Evolutionary conservation across 2,888 invertebrate genomes (phyloP).

Genomic region (Torymus aiolomorphi): DNA sequence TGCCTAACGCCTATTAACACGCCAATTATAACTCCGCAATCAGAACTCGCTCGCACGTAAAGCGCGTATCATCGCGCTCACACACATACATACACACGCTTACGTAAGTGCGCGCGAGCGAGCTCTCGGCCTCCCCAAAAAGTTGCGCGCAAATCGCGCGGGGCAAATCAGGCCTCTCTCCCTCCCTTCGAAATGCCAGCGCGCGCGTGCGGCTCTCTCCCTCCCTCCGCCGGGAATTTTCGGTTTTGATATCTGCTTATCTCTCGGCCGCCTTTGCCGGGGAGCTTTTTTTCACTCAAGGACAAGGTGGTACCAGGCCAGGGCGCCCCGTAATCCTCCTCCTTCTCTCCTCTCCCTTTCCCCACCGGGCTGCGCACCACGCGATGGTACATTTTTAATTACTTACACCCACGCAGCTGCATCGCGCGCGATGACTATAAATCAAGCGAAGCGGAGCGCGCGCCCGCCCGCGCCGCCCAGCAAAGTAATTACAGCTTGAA

Average conservation of each 20-base stretch:
- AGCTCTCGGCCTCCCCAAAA: conserved; percentile 13
- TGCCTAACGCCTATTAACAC: conserved; percentile 20
- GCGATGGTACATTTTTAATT: conserved; percentile 76
- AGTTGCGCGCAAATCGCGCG: conserved; percentile 16
- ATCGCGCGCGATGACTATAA: conserved; percentile 76
- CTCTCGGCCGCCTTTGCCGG: conserved; percentile 16
- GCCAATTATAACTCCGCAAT: conserved; percentile 13
- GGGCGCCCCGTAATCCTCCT: conserved; percentile 48
- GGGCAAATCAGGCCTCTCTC: too few relatives aligned
- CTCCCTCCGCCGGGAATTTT: conserved; percentile 38
- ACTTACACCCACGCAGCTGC: conserved; percentile 77
- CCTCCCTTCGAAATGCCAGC: too few relatives aligned
- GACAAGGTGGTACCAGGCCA: conserved; percentile 69
- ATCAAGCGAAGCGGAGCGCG: conserved; percentile 70
- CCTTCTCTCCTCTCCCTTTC: conserved; percentile 59
- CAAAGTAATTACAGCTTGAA: conserved; percentile 76
- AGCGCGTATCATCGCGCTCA: not conserved
- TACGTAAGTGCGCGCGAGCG: not conserved
- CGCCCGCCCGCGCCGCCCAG: too few relatives aligned
- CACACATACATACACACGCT: too few relatives aligned
- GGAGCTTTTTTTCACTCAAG: conserved; percentile 65
- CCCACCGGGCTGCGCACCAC: conserved; percentile 67
- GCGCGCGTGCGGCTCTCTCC: not conserved
- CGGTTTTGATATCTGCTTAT: conserved; percentile 55
- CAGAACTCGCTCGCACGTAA: conserved; percentile 8